Percentiles rank a stretch among this genome's conserved stretches.
Evolutionary conservation across 2,888 invertebrate species (phyloP).

Genomic region (Allolobophora icterica): DNA sequence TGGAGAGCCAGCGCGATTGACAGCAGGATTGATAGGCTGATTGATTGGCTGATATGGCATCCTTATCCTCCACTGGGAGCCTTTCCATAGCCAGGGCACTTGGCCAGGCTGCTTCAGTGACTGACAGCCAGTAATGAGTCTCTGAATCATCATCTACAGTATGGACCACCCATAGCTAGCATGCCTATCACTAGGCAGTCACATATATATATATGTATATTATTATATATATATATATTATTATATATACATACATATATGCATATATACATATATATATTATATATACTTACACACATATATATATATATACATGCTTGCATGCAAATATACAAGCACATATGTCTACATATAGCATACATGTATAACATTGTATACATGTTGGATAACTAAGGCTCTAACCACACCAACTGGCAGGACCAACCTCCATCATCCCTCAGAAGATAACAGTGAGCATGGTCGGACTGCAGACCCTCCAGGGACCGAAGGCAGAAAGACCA

Average conservation of each 20-base stretch:
- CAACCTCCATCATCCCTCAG: not conserved
- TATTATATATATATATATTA: too few species aligned
- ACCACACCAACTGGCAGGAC: not conserved
- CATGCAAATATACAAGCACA: too few species aligned
- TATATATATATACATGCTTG: not conserved
- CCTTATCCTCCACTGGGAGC: constrained; percentile 11
- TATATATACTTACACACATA: too few species aligned
- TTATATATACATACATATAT: not conserved
- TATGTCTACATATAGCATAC: not conserved
- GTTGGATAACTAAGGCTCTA: not conserved
- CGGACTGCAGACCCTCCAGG: not conserved
- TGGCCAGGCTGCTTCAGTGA: not conserved
- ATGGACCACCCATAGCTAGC: not conserved
- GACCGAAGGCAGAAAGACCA: not conserved
- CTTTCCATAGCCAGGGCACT: not conserved
- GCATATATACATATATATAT: not conserved
- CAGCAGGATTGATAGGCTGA: constrained; percentile 6
- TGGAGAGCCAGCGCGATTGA: not conserved
- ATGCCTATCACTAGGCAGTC: not conserved
- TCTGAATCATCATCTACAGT: not conserved
- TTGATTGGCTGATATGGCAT: constrained; percentile 11
- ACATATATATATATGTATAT: not conserved
- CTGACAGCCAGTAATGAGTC: constrained; percentile 17
- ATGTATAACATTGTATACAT: not conserved
- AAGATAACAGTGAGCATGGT: not conserved